phyloP scores from a whole-genome alignment of 1,140 invertebrate species.

The Neotoxoptera formosana region DNA sequence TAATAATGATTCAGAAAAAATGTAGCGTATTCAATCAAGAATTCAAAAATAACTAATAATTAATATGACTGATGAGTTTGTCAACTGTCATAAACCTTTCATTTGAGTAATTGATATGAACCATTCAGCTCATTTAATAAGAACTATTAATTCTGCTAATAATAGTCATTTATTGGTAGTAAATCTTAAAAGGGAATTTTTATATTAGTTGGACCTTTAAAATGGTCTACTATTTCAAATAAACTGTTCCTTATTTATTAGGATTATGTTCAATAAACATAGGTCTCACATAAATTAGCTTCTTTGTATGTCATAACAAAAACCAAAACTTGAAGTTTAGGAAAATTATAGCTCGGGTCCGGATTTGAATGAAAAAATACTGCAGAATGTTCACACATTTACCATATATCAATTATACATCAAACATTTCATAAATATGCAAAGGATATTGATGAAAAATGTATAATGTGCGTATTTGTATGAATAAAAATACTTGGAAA shows the following conservation, averaged over 20 bases:
- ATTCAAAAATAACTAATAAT: too few relatives aligned
- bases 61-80: not conserved
- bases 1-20: not conserved
- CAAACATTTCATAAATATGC: not conserved
- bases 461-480: too few relatives aligned
- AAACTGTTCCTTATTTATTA: not conserved
- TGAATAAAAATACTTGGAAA: too few relatives aligned
- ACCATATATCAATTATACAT: not conserved
- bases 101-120: not conserved
- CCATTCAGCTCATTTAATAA: constrained; percentile 12
- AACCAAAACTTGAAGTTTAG: not conserved
- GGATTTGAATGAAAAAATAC: not conserved
- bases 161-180: not conserved
- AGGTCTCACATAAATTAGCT: not conserved
- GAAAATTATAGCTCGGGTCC: not conserved
- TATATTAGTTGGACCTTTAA: not conserved
- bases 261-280: not conserved
- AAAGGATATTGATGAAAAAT: not conserved
- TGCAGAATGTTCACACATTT: not conserved
- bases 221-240: not conserved
- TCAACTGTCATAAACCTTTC: not conserved
- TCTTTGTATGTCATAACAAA: not conserved
- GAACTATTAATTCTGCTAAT: not conserved
- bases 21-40: not conserved
- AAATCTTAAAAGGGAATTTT: not conserved